Base-by-base conservation (phyloP, 2,888 invertebrate species). In the Diploptera punctata region DNA sequence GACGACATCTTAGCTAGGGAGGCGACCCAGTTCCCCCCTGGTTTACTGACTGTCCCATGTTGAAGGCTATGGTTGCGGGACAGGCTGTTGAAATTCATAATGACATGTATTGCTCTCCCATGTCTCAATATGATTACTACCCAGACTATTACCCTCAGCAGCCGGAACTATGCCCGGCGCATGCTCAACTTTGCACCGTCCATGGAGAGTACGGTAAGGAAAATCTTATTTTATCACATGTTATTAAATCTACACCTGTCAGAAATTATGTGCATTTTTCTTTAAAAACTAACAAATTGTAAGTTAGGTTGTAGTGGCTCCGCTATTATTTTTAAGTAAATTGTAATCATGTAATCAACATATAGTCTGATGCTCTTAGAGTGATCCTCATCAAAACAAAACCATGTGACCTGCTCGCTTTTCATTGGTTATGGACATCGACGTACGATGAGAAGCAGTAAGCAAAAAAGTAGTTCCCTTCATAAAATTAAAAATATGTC, bases 161-260 rank as follows among this genome's bases (percentile, higher is more conserved):
- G 43, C 74, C 61, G 33, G 76, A 76, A 44, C 68, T 76, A 67
- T 75, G 76, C 61, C 75, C 75, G 16, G 71, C 72, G 24, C 73
- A 73, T 52, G 69, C 61, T 10, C 88, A 86, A 82, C 88, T 85
- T 79, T 84, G 85, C 88, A 91, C 86, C 90, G 86, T 92, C 82
- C 91, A 91, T 80, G 86, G 90, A 79, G 91, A 91, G 82, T 92
- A 89, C 83, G 91, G 92, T 92, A 83, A 87, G 90, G 72, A 44
- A 3, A 18, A 21, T 21, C 7, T 4, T n/a, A n/a, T 38, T 38
- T 47, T 5, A 9, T 47, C 18, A 47, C 47, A 47, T 18, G 18
- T 47, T 44, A n/a, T 9, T 18, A 3, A n/a, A 47, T 7, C 47
- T 47, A n/a, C 44, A 44, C n/a, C n/a, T n/a, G n/a, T n/a, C n/a